phyloP scores from a whole-genome alignment of 2,113 vertebrate genomes.

The Leptocoma aspasia region DNA sequence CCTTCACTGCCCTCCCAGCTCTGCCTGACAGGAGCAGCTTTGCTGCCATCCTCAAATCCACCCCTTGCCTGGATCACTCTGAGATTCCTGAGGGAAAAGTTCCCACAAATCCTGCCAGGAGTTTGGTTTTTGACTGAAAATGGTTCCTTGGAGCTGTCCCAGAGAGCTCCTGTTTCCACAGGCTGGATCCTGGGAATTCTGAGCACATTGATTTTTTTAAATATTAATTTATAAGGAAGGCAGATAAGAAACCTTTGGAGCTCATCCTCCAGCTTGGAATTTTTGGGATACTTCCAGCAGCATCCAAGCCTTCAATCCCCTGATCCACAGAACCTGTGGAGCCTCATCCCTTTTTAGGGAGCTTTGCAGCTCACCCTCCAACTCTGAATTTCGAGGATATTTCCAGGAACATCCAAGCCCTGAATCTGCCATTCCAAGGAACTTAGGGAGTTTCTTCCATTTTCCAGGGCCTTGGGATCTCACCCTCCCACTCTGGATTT shows the following conservation, averaged over 20 bases:
- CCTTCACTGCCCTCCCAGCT: background rate
- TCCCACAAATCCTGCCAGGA: background rate
- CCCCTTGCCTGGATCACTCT: background rate
- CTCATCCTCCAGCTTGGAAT: background rate
- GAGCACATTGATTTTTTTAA: rapidly evolving
- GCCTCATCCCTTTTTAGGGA: too few relatives aligned
- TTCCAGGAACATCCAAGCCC: background rate
- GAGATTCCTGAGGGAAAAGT: background rate
- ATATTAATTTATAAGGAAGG: too few relatives aligned
- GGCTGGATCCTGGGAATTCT: background rate
- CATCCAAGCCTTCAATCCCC: background rate
- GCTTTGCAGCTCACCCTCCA: too few relatives aligned
- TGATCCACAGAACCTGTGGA: background rate
- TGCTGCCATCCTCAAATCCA: background rate
- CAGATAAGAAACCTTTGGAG: background rate
- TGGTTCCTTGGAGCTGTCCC: background rate
- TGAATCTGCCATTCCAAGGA: background rate
- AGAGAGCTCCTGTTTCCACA: background rate
- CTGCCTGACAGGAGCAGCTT: background rate
- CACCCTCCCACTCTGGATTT: background rate
- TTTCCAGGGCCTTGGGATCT: background rate
- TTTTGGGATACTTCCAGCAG: background rate
- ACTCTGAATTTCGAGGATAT: background rate
- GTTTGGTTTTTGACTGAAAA: background rate
- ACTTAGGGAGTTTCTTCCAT: too few relatives aligned